Base-by-base conservation (phyloP, 35 echinoderm and acorn worm species). In the Stichopus chloronotus region DNA sequence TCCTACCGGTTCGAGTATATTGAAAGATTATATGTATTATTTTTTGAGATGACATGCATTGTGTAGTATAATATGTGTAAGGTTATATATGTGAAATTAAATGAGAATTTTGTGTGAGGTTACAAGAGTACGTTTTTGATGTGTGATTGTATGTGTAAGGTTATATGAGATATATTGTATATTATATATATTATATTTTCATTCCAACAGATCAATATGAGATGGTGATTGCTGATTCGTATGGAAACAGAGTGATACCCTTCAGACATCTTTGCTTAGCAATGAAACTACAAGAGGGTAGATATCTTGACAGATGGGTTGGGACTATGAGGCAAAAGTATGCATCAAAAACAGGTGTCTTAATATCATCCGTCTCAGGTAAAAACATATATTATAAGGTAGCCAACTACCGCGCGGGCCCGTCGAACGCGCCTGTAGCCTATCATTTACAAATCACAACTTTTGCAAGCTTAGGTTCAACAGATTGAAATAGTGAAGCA, bases 341-440 rank as follows among this genome's bases (percentile, higher is more conserved):
- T 9, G 24, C 55, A 9, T 11, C 54, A 59, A 85, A 58, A 14
- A 85, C 82, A 8, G 82, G 82, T 16, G 22, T 58, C 2, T 53
- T 85, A 6, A 85, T 85, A 22, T 53, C 82, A 17, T 7, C 82
- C 19, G 82, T 85, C 7, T 85, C 82, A 58, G 82, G 82, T 85
- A 85, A 85, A 59, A 22, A 43, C 30, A 43, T 43, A 43, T 43
- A n/a, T n/a, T n/a, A n/a, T n/a, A n/a, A n/a, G n/a, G n/a, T n/a
- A n/a, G n/a, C n/a, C n/a, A n/a, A n/a, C n/a, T n/a, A n/a, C n/a
- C n/a, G n/a, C n/a, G n/a, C n/a, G n/a, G n/a, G n/a, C n/a, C n/a
- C n/a, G n/a, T n/a, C n/a, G n/a, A n/a, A n/a, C n/a, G n/a, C n/a
- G n/a, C n/a, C n/a, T n/a, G n/a, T n/a, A n/a, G n/a, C n/a, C n/a